A percentile compares a stretch with the other conserved stretches of the same genome.
Conservation (phyloP, 2,797 vertebrate species). For the Hephaestus fuliginosus region DNA sequence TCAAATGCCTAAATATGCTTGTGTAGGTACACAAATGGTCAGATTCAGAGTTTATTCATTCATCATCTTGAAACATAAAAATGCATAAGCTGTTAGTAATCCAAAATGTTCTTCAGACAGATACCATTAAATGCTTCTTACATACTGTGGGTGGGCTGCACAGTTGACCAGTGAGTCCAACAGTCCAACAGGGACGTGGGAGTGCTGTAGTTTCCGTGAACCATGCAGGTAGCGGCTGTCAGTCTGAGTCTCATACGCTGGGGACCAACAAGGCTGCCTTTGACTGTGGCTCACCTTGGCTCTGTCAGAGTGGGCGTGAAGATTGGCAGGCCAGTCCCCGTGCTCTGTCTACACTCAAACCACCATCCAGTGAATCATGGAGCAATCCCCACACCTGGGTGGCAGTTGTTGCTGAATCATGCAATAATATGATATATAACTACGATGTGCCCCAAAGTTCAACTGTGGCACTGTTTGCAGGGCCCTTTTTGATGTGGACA, state of each 20-base stretch:
- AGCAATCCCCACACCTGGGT: neutral
- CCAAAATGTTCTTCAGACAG: constrained; percentile 1
- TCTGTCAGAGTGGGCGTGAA: constrained; percentile 43
- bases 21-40: neutral
- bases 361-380: constrained; percentile 35
- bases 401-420: neutral
- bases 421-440: constrained; percentile 25
- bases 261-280: constrained; percentile 20
- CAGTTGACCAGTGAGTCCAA: constrained; percentile 28
- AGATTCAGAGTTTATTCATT: neutral
- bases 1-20: constrained; percentile 9
- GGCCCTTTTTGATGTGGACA: constrained; percentile 10
- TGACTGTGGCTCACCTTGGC: constrained; percentile 30
- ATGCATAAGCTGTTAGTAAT: constrained; percentile 9
- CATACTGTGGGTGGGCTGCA: constrained; percentile 56
- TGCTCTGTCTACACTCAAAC: constrained; percentile 21
- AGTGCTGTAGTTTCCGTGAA: constrained; percentile 18
- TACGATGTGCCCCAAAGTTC: constrained; percentile 28
- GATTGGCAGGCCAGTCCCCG: constrained; percentile 32
- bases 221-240: constrained; percentile 26
- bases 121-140: constrained; percentile 27
- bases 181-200: neutral
- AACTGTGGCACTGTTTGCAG: constrained; percentile 23
- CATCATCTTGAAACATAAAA: constrained; percentile 12
- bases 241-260: constrained; percentile 19